Evolutionary conservation across 2,888 invertebrate genomes (phyloP).

Genomic region (Eilema sororculum): DNA sequence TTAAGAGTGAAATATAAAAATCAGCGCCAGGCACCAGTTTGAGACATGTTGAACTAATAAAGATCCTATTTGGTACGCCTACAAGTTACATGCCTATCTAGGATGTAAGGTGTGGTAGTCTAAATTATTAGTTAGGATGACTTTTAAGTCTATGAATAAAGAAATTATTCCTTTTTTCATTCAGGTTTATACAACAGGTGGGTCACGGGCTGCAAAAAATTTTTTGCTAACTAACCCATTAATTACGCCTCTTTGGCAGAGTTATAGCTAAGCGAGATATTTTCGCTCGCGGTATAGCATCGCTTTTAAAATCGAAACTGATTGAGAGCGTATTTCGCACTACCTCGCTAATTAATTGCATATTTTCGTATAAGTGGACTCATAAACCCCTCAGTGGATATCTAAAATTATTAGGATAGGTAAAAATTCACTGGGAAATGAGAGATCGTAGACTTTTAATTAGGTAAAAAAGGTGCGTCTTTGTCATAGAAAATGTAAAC

Average conservation of each 20-base stretch:
- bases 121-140: too few relatives aligned
- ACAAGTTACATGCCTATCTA: too few relatives aligned
- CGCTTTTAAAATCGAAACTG: conserved; percentile 42
- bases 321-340: conserved; percentile 65
- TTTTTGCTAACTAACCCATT: too few relatives aligned
- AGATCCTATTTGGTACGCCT: too few relatives aligned
- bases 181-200: too few relatives aligned
- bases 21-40: too few relatives aligned
- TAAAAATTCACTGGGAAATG: not conserved
- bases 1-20: too few relatives aligned
- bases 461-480: not conserved
- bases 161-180: not conserved
- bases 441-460: not conserved
- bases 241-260: conserved; percentile 5
- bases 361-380: conserved; percentile 59
- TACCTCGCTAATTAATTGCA: conserved; percentile 75
- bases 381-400: conserved; percentile 55
- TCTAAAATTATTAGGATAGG: conserved; percentile 63
- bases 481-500: not conserved
- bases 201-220: too few relatives aligned
- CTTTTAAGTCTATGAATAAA: too few relatives aligned
- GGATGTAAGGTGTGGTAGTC: too few relatives aligned
- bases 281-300: conserved; percentile 15
- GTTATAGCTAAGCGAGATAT: conserved; percentile 8
- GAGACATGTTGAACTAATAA: too few relatives aligned